Base-by-base conservation (phyloP, 2,113 vertebrate genomes). In the Eurystomus gularis region DNA sequence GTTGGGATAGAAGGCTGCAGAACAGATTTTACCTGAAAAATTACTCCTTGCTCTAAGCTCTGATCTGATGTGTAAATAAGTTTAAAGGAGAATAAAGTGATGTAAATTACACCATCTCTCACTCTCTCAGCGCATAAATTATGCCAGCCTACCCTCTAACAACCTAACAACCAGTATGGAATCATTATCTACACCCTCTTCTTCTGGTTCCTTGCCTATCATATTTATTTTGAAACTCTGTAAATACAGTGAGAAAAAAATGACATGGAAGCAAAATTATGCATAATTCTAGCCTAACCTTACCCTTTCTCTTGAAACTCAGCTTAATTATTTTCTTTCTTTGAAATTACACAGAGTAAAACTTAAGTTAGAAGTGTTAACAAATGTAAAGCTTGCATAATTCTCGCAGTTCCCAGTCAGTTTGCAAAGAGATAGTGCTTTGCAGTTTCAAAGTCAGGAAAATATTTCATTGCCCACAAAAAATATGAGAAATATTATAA, bases 21-120 rank as follows among this genome's bases (percentile, higher is more conserved):
- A 93, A 81, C 39, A 93, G 69, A 83, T 72, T 84, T 96, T 75
- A 93, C 81, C 58, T 84, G 40, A 92, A 28, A 82, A 90, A 86
- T 86, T 78, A 93, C 28, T 70, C 37, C 81, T 91, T 71, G n/a
- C 62, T 90, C 65, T 79, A 80, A 78, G 68, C 73, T 87, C 44
- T 94, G n/a, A 73, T 71, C 31, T 54, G 55, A 55, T 68, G 75
- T 65, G 58, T 77, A 76, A 75, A 52, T 64, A 77, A 77, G 13
- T 92, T 94, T 76, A 70, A 85, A 87, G 35, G 40, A 91, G 37
- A 88, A 75, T 62, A 91, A 86, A 88, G 35, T 31, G 14, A 88
- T 88, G 14, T 58, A 93, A 96, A 71, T 60, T 82, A 19, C 31
- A 90, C 37, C 35, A 94, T 94, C 49, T 77, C 69, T 88, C 84